These are phyloP conservation scores for Sorex fumeus DNA, from an alignment of 2,113 vertebrate species.

Conservation along the genomic window DNA sequence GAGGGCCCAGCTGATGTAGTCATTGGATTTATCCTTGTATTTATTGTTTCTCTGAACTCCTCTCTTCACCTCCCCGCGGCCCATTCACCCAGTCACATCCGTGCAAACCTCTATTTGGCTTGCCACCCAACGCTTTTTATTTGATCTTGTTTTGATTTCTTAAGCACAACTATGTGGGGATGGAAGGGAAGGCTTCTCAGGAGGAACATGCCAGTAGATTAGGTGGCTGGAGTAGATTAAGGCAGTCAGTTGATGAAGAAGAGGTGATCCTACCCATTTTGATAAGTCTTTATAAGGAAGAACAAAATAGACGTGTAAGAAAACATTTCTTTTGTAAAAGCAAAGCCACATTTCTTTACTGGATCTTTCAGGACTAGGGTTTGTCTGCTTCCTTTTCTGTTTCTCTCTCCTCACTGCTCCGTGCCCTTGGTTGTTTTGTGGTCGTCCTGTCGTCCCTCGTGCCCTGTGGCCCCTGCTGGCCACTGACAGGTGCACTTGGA, in stretches of 20 bases:
- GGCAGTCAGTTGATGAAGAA: constrained; percentile 47
- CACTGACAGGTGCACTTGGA: constrained; percentile 82
- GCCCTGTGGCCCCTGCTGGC: constrained; percentile 84
- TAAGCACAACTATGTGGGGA: constrained; percentile 73
- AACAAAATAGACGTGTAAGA: constrained; percentile 57
- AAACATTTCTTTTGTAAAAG: constrained; percentile 78
- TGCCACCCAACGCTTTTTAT: constrained; percentile 69
- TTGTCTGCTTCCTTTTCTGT: constrained; percentile 74
- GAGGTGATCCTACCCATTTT: constrained; percentile 80
- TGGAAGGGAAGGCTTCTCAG: constrained; percentile 76
- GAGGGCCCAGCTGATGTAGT: constrained; percentile 71
- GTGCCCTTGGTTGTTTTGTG: constrained; percentile 86
- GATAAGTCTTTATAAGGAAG: constrained; percentile 84
- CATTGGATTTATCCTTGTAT: constrained; percentile 47
- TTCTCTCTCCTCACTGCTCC: constrained; percentile 77
- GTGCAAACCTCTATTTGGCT: constrained; percentile 71
- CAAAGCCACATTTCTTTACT: constrained; percentile 82
- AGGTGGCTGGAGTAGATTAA: constrained; percentile 59
- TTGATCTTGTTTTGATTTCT: constrained; percentile 42
- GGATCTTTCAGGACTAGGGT: constrained; percentile 80
- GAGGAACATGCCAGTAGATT: constrained; percentile 63
- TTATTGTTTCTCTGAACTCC: constrained; percentile 52
- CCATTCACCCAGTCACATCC: background rate
- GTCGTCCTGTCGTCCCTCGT: constrained; percentile 85
- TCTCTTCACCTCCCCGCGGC: constrained; percentile 17